Base-by-base conservation (phyloP, 2,797 vertebrate genomes). In the Helostoma temminkii region DNA sequence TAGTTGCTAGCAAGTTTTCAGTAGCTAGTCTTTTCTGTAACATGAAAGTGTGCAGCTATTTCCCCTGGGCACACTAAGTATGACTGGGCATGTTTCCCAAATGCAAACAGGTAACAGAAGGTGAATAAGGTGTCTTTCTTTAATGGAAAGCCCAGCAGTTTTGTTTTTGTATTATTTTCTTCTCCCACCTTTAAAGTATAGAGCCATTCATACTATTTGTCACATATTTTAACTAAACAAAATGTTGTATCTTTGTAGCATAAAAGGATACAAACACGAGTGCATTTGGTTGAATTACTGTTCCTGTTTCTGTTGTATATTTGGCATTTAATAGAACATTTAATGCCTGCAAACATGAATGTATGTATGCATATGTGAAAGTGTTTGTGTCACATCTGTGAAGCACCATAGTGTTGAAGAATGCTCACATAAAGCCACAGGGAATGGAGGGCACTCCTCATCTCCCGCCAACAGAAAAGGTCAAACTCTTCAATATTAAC, bases 401-500 rank as follows among this genome's bases (percentile, higher is more conserved):
- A 28, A 61, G 66, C 66, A 39, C 48, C n/a, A 30, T 18, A 49
- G 34, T 26, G 62, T 42, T 68, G 53, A 79, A 74, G 68, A 83
- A 86, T 49, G 58, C 70, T 61, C 68, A 56, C 75, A 82, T 60
- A 88, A 90, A 85, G 58, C 86, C 80, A 80, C 68, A 70, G 72
- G 61, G 76, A 59, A 80, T 49, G 55, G 41, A 77, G 78, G 59
- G 83, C 82, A 54, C 64, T 71, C 84, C 71, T 71, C 81, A 73
- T 85, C 82, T 85, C 64, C 74, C 62, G 39, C 82, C 88, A 90
- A 84, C 81, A 81, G 74, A 73, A 90, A 91, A 93, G 92, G 91
- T 92, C 89, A 93, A 89, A 84, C 87, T 88, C 89, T 64, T 92
- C 82, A 88, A 91, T 89, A 88, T 90, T 89, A 91, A 89, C 85